Conservation (phyloP, 2,113 vertebrate genomes). For the Sinosuthora webbiana region DNA sequence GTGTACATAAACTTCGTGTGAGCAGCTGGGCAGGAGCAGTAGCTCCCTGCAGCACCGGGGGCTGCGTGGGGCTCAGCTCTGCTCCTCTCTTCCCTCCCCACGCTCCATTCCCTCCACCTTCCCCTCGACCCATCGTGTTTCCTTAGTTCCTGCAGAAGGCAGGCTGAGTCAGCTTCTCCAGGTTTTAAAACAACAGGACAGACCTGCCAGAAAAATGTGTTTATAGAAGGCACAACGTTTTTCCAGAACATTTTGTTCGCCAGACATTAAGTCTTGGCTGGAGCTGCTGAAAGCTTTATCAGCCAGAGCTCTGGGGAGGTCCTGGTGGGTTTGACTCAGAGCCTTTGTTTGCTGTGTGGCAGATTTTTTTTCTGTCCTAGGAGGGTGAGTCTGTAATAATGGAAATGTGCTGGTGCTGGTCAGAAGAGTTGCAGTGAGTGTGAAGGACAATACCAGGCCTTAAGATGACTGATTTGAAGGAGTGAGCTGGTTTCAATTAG, state of each 20-base stretch:
- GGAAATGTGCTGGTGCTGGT: background rate
- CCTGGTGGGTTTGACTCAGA: background rate
- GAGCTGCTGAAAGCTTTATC: background rate
- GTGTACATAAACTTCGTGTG: conserved; percentile 57
- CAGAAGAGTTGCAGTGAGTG: background rate
- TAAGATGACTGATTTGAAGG: background rate
- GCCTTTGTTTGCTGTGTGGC: background rate
- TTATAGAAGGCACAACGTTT: background rate
- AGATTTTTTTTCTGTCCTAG: background rate
- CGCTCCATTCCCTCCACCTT: background rate
- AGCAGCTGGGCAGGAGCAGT: background rate
- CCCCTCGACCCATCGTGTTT: accelerated
- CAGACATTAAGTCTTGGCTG: background rate
- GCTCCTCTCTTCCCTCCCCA: background rate
- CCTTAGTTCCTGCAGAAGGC: background rate
- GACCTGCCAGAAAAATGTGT: background rate
- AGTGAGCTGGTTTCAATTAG: background rate
- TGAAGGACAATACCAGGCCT: background rate
- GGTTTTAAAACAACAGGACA: background rate
- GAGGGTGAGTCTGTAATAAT: background rate
- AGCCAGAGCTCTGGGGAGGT: background rate
- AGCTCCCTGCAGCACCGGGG: background rate
- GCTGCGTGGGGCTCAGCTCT: accelerated
- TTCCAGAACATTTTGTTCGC: background rate
- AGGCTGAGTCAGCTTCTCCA: background rate